Evolutionary conservation across 2,113 vertebrate genomes (phyloP).

Genomic region (Brienomyrus brachyistius): DNA sequence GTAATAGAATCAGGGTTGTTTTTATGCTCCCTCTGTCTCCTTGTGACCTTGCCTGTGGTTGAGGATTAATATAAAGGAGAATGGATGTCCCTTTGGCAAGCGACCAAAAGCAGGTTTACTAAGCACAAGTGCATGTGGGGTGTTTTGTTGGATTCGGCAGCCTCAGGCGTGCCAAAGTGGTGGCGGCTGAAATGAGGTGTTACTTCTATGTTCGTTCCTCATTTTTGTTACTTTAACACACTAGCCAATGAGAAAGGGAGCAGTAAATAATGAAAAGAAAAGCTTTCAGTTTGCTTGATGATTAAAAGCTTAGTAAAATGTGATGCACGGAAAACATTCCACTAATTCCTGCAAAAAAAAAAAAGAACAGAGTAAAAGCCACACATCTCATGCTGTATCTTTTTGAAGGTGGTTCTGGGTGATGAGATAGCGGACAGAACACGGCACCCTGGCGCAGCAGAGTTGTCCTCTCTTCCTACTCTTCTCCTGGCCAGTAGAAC

Average conservation of each 20-base stretch:
- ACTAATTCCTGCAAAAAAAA: background rate
- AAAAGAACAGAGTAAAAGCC: background rate
- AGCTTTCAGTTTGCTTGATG: background rate
- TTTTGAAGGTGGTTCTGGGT: background rate
- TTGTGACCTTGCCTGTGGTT: background rate
- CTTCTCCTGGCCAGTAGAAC: background rate
- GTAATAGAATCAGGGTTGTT: background rate
- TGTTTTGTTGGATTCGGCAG: background rate
- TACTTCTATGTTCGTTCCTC: background rate
- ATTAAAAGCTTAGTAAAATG: background rate
- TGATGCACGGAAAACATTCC: background rate
- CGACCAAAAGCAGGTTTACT: background rate
- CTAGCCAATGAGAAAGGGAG: background rate
- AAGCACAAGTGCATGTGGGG: background rate
- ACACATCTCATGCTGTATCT: background rate
- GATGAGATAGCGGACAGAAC: background rate
- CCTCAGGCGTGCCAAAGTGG: background rate
- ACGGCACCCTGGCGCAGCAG: background rate
- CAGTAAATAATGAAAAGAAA: background rate
- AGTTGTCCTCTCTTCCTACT: background rate
- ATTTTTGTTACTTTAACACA: background rate
- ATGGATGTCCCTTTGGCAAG: background rate
- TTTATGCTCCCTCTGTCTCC: background rate
- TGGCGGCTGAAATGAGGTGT: background rate
- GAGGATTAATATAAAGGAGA: background rate